Evolutionary conservation across 2,888 invertebrate species (phyloP), one percentile per base, ranked within the genome.

Genomic region (Quadriops clusia): DNA sequence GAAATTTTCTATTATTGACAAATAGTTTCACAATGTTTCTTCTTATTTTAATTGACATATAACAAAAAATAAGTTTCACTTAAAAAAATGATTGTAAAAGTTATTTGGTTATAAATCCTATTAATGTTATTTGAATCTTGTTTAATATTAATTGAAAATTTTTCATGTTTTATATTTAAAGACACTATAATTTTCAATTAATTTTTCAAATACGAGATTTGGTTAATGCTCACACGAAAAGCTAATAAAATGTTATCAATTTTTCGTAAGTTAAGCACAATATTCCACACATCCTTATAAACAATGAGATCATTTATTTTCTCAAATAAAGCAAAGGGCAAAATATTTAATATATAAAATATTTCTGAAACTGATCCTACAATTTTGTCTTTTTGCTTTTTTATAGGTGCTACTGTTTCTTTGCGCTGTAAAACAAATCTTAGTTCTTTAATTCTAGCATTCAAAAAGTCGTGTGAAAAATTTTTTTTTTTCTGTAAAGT

Each of bases 361-460:
- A 15, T 34, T 17, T 34, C 27, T 16, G 13, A 18, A 2, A 31
- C 34, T 25, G 7, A 27, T 28, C 32, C 23, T 20, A 15, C n/a
- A 28, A 31, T 5, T 37, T 39, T 30, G 21, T 37, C 14, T 30
- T 23, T 2, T 32, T 28, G 16, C 30, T 35, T 29, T 18, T 32
- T 11, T 24, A 9, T 9, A 17, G 23, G 17, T 28, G 24, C 17
- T 29, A 11, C 21, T 34, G 11, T 30, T 33, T 31, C 33, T 32
- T 28, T 38, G 37, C 11, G 25, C 25, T 21, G n/a, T n/a, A n/a
- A n/a, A 17, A 25, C 2, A 30, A 40, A 34, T 42, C 5, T 9
- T 2, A 36, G 2, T 9, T 18, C 30, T 23, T 26, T 9, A 5
- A 37, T 8, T 12, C 14, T 8, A 5, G 18, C 6, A 23, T 39